phyloP scores from a whole-genome alignment of 2,797 vertebrate species.

The Monodelphis domestica region DNA sequence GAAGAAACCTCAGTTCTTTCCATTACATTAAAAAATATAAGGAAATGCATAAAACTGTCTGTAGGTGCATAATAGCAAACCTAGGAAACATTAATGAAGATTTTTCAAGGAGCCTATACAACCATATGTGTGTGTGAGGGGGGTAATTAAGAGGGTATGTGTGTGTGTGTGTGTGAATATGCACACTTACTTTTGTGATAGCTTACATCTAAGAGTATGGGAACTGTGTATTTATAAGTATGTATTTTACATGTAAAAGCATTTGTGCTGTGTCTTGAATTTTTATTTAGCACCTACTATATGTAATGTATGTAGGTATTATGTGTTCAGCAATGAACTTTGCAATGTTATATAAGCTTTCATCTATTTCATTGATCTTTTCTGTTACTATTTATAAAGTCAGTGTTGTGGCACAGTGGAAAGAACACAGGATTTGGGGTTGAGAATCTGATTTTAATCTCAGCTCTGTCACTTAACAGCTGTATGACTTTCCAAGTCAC shows the following conservation, averaged over 20 bases:
- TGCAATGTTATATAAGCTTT: background rate
- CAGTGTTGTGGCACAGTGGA: background rate
- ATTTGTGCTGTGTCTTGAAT: background rate
- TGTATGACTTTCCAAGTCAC: background rate
- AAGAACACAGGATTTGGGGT: background rate
- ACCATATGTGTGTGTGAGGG: background rate
- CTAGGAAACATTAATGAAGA: accelerated
- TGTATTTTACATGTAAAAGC: background rate
- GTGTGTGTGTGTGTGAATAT: accelerated
- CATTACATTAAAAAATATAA: background rate
- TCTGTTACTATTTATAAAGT: background rate
- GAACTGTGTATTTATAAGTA: too few relatives aligned
- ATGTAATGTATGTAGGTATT: background rate
- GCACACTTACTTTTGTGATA: background rate
- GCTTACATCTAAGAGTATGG: background rate
- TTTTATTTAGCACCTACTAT: background rate
- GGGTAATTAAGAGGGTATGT: background rate
- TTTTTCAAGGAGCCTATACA: background rate
- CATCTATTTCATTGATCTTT: background rate
- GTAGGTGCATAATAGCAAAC: background rate
- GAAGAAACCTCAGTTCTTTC: background rate
- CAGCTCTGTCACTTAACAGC: background rate
- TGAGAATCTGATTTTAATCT: background rate
- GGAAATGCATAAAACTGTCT: background rate
- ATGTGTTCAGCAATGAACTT: background rate